Evolutionary conservation across 2,888 invertebrate species (phyloP), one percentile per base, ranked within the genome.

Genomic region (Chrysolina americana): DNA sequence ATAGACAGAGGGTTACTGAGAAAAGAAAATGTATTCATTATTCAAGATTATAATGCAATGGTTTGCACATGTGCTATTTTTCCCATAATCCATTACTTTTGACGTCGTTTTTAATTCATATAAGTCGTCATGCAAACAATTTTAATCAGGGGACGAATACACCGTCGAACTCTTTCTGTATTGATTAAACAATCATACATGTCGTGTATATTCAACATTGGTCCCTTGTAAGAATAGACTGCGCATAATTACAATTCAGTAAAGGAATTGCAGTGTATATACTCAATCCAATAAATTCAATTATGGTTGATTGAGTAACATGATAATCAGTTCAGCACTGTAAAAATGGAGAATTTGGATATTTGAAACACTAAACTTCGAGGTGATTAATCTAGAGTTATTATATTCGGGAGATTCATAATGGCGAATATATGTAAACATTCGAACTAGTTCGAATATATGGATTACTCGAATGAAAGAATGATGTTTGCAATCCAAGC

Each of bases 61-160:
- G 76, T 81, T 79, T 75, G 81, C 83, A 82, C 83, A 83, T 82
- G 80, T 84, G 82, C 74, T 76, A 71, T 17, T 68, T 77, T 82
- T 83, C 82, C 80, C 83, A 83, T 82, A 82, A 83, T 83, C 83
- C 80, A 82, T 81, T 83, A 81, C 77, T 79, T 73, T 70, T 75
- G 71, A 76, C 75, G 73, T 81, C 80, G 80, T 81, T 82, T 81
- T 81, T 82, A 81, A 81, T 81, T 81, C 80, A 82, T 80, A 78
- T 70, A 78, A 79, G 76, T 81, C 74, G 78, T 77, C 81, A 80
- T 81, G 81, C 81, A 80, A 81, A 80, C 81, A 80, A 80, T 81
- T 81, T 80, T 80, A 80, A 80, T 80, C 79, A 80, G 78, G 68
- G 71, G 70, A 70, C 65, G 79, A 78, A 79, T 76, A 72, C 56